Percentiles rank a stretch among this genome's conserved stretches.
These are phyloP conservation scores for Hycleus cichorii DNA, from an alignment of 1,140 invertebrate genomes.

Conservation along the genomic window DNA sequence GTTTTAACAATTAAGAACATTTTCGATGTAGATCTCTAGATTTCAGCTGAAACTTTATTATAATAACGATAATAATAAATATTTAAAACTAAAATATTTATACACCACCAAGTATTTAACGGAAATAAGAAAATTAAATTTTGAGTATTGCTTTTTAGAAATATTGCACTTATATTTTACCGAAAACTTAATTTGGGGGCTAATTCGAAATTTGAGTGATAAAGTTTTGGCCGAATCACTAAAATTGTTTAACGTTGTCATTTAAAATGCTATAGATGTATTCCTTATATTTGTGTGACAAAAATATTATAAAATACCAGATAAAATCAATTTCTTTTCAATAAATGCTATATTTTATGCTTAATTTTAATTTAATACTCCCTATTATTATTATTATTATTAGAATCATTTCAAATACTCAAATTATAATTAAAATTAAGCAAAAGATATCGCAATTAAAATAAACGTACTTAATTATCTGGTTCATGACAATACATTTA, in stretches of 20 bases:
- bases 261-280: slow-evolving; percentile 36
- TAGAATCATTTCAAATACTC: neutral
- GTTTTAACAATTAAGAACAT: slow-evolving; percentile 28
- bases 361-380: neutral
- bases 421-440: neutral
- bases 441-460: neutral
- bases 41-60: slow-evolving; percentile 32
- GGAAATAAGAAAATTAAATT: too few relatives aligned
- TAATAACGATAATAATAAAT: neutral
- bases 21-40: slow-evolving; percentile 31
- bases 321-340: slow-evolving; percentile 9
- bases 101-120: neutral
- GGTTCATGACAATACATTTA: slow-evolving; percentile 42
- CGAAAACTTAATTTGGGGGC: neutral
- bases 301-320: slow-evolving; percentile 15
- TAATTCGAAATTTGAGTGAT: slow-evolving; percentile 2
- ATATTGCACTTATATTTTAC: neutral
- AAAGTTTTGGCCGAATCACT: slow-evolving; percentile 27
- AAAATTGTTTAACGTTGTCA: slow-evolving; percentile 32
- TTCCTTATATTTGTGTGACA: slow-evolving; percentile 31
- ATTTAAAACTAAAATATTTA: neutral
- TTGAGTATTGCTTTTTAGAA: slow-evolving; percentile 18
- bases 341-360: neutral
- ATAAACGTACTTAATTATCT: slow-evolving; percentile 30
- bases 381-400: neutral